Evolutionary conservation across 1,140 invertebrate genomes (phyloP).

Genomic region (Dolichoris vasculosae): DNA sequence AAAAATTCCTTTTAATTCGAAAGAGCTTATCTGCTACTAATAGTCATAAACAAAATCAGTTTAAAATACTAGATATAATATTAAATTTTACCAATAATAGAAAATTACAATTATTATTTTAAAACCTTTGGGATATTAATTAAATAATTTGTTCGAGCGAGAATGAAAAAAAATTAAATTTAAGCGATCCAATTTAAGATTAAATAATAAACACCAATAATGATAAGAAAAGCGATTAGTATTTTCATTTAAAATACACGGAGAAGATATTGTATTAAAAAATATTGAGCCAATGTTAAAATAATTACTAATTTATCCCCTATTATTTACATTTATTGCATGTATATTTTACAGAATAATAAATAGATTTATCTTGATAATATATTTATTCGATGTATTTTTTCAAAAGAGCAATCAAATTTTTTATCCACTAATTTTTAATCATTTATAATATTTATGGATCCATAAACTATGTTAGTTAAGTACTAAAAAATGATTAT

Average conservation of each 20-base stretch:
- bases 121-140: too few species aligned
- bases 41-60: too few species aligned
- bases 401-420: background rate
- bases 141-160: background rate
- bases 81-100: too few species aligned
- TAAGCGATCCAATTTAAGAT: background rate
- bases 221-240: background rate
- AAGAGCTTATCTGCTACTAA: too few species aligned
- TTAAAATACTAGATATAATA: too few species aligned
- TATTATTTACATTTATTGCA: background rate
- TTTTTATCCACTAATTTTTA: background rate
- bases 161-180: background rate
- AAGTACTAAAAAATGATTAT: background rate
- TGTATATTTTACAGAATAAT: background rate
- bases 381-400: background rate
- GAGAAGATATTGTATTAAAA: background rate
- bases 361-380: background rate
- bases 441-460: conserved; percentile 12
- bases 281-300: background rate
- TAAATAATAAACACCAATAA: background rate
- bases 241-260: background rate
- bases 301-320: background rate
- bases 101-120: too few species aligned
- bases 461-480: background rate
- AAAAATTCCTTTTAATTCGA: too few species aligned